Conservation (phyloP, 2,113 vertebrate species). For the Phainopepla nitens region DNA sequence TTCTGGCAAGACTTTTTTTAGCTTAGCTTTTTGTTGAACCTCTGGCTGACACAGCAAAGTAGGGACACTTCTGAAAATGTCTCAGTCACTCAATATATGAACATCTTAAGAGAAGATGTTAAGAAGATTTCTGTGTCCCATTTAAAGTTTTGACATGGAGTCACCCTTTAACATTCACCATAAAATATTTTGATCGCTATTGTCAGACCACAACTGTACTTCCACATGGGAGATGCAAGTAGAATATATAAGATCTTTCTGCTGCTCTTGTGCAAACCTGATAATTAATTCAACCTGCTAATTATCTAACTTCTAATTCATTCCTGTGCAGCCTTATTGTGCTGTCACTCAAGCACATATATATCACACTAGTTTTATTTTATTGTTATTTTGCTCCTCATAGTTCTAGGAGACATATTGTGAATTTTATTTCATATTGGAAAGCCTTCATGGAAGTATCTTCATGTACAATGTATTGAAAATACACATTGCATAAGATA, state of each 20-base stretch:
- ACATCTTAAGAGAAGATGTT: background rate
- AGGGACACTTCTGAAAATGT: background rate
- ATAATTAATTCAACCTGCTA: slow-evolving; percentile 31
- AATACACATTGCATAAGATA: background rate
- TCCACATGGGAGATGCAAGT: background rate
- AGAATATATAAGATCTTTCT: background rate
- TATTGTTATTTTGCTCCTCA: background rate
- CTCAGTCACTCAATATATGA: background rate
- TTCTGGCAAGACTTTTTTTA: background rate
- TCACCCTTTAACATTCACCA: background rate
- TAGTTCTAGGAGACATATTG: background rate
- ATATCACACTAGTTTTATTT: background rate
- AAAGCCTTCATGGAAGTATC: background rate
- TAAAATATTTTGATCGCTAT: background rate
- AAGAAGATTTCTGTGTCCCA: background rate
- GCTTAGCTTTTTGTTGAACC: background rate
- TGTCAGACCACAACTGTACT: background rate
- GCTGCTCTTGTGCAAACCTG: background rate
- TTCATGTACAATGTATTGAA: background rate
- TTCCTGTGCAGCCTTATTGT: background rate
- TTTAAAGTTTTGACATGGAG: background rate
- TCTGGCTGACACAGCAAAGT: background rate
- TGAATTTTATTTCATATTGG: background rate
- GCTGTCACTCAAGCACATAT: background rate
- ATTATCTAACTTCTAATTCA: slow-evolving; percentile 18